These are phyloP conservation scores for Nebria brevicollis DNA, from an alignment of 2,888 invertebrate species.

Conservation along the genomic window DNA sequence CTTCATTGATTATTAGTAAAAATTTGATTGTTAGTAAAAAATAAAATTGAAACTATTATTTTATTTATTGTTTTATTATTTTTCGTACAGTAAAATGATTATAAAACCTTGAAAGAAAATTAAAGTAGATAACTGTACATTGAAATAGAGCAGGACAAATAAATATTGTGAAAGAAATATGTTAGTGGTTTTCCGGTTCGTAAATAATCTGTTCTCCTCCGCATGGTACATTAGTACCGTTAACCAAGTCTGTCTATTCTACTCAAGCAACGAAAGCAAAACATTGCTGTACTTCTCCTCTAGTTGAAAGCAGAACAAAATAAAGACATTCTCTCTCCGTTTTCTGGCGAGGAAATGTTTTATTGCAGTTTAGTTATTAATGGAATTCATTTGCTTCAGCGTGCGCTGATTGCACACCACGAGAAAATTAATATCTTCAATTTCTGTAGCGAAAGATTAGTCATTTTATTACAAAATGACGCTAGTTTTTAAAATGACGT, in stretches of 20 bases:
- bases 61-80: too few relatives aligned
- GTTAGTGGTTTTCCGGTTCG: constrained; percentile 35
- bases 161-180: constrained; percentile 24
- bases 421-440: constrained; percentile 41
- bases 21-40: too few relatives aligned
- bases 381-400: constrained; percentile 34
- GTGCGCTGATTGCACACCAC: constrained; percentile 35
- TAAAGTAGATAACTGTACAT: background rate
- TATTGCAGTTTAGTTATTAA: constrained; percentile 44
- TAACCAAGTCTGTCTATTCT: constrained; percentile 8
- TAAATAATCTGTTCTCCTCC: constrained; percentile 39
- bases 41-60: too few relatives aligned
- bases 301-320: background rate
- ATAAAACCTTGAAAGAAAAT: background rate
- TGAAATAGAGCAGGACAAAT: background rate
- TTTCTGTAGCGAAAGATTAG: constrained; percentile 35
- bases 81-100: too few relatives aligned
- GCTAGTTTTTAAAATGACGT: constrained; percentile 31
- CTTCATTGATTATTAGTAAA: too few relatives aligned
- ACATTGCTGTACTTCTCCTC: background rate
- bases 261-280: background rate
- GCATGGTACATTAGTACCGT: constrained; percentile 32
- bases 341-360: constrained; percentile 21
- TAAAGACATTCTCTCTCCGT: background rate
- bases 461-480: constrained; percentile 30